These are phyloP conservation scores for Temnothorax curvispinosus DNA, from an alignment of 1,140 invertebrate species.

Conservation along the genomic window DNA sequence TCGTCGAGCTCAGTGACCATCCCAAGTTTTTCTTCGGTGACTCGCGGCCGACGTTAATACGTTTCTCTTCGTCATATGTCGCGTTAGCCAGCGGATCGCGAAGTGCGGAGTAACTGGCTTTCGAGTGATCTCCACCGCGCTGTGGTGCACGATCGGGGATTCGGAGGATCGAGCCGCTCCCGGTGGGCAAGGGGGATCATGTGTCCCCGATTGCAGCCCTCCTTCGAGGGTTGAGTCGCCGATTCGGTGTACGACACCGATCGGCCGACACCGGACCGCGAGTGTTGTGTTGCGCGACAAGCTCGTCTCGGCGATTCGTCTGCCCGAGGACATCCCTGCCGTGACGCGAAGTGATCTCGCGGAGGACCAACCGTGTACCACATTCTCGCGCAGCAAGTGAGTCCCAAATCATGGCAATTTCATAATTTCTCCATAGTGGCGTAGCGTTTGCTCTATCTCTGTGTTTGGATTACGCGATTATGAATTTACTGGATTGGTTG, in stretches of 20 bases:
- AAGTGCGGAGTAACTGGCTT: constrained; percentile 31
- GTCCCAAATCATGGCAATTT: constrained; percentile 40
- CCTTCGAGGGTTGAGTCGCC: constrained; percentile 65
- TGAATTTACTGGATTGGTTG: background rate
- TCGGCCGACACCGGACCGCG: constrained; percentile 35
- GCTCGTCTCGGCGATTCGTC: constrained; percentile 30
- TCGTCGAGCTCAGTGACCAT: constrained; percentile 43
- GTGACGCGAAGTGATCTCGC: constrained; percentile 63
- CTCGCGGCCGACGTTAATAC: background rate
- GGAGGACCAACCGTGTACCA: constrained; percentile 72
- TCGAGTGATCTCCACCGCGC: background rate
- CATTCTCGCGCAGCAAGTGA: constrained; percentile 73
- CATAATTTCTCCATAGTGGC: background rate
- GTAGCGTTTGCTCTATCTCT: background rate
- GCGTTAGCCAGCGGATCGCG: background rate
- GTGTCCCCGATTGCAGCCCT: constrained; percentile 68
- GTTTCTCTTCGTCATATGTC: too few relatives aligned
- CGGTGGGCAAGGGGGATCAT: constrained; percentile 54
- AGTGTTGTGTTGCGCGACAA: constrained; percentile 58
- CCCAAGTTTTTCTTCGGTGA: constrained; percentile 27
- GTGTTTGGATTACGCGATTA: constrained; percentile 19
- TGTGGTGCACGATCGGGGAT: background rate
- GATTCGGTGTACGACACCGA: constrained; percentile 39
- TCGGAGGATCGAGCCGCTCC: constrained; percentile 26
- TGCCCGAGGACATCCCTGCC: constrained; percentile 32